These are phyloP conservation scores for Cirrhinus mrigala DNA, from an alignment of 2,797 vertebrate species.

Conservation along the genomic window DNA sequence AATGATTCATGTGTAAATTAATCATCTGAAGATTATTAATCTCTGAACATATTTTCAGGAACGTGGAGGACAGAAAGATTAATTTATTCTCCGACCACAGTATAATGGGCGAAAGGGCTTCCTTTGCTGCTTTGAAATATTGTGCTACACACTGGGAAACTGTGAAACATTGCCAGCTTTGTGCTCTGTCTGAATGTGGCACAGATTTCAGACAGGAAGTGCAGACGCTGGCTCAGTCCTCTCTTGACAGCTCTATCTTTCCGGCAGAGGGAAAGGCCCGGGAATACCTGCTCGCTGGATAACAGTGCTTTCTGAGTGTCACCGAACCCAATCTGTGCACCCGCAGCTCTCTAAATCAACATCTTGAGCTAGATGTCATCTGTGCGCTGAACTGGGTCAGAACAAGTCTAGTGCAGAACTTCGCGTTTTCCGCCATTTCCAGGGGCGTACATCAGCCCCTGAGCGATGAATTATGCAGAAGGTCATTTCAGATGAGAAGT, in stretches of 20 bases:
- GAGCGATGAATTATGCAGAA: conserved; percentile 22
- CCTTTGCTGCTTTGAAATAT: conserved; percentile 41
- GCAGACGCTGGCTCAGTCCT: conserved; percentile 5
- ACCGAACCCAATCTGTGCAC: conserved; percentile 24
- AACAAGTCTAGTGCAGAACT: conserved; percentile 31
- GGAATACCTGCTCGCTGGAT: conserved; percentile 33
- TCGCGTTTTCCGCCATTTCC: neutral
- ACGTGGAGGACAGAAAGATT: conserved; percentile 10
- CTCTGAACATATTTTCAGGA: conserved; percentile 36
- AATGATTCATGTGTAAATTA: conserved; percentile 41
- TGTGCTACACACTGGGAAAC: conserved; percentile 19
- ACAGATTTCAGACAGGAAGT: conserved; percentile 32
- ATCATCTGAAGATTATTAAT: conserved; percentile 46
- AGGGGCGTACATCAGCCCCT: conserved; percentile 1
- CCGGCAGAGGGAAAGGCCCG: conserved; percentile 1
- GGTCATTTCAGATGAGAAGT: conserved; percentile 30
- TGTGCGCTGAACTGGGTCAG: conserved; percentile 13
- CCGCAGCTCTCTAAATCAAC: conserved; percentile 20
- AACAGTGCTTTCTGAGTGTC: conserved; percentile 32
- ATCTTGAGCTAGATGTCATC: conserved; percentile 27
- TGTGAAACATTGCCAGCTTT: conserved; percentile 31
- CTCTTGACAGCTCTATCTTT: conserved; percentile 33
- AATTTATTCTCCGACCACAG: conserved; percentile 9
- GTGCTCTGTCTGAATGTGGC: conserved; percentile 37
- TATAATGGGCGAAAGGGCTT: neutral